Conservation (phyloP, 2,113 vertebrate species). For the Atrichornis clamosus region DNA sequence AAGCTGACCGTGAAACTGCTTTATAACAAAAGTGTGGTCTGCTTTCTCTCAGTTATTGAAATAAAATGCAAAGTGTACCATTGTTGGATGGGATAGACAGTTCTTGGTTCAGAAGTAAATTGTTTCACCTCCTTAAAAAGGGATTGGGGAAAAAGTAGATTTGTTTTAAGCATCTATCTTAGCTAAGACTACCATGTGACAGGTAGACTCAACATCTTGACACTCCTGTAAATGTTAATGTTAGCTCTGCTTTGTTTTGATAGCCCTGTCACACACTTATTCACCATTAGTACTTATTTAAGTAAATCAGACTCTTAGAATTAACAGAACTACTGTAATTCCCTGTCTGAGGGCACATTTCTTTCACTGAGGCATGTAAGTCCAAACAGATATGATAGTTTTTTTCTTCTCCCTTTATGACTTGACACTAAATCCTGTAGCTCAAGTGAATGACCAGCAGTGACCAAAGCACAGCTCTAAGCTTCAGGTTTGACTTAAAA, state of each 20-base stretch:
- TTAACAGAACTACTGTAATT: slow-evolving; percentile 9
- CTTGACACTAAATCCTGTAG: not conserved
- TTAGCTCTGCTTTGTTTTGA: slow-evolving; percentile 9
- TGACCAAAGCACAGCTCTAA: not conserved
- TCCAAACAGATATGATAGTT: not conserved
- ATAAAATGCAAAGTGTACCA: not conserved
- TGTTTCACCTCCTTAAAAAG: not conserved
- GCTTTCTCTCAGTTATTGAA: not conserved
- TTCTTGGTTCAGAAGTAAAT: not conserved
- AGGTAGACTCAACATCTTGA: slow-evolving; percentile 29
- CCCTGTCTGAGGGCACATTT: not conserved
- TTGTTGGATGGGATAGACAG: not conserved
- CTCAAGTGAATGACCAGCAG: not conserved
- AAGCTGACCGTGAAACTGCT: not conserved
- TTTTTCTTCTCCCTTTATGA: not conserved
- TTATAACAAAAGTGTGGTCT: not conserved
- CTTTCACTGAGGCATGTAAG: not conserved
- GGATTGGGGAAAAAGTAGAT: not conserved
- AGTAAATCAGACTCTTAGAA: not conserved
- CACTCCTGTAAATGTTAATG: not conserved
- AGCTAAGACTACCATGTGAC: slow-evolving; percentile 1
- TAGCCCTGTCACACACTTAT: not conserved
- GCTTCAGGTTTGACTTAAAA: not conserved
- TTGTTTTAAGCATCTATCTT: not conserved
- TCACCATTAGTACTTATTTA: not conserved